Evolutionary conservation across 64 coral and sea anemone species (phyloP).

Genomic region (Cladopsammia gracilis): DNA sequence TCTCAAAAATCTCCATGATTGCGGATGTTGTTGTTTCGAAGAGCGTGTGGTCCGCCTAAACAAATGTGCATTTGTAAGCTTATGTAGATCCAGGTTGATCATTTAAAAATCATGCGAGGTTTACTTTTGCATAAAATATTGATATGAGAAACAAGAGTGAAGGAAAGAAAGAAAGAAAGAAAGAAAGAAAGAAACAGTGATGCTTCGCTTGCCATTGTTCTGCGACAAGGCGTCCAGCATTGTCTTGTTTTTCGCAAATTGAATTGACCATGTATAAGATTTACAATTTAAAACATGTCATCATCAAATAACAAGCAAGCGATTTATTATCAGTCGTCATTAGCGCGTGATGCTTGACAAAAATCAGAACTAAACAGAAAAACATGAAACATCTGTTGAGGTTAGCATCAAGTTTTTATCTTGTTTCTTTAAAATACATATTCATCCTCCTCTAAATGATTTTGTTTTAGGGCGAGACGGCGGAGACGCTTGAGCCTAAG

Average conservation of each 20-base stretch:
- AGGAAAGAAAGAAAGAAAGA: too few species aligned
- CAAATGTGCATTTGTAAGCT: neutral
- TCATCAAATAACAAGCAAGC: constrained; percentile 1
- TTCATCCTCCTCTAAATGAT: neutral
- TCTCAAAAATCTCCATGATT: neutral
- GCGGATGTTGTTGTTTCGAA: neutral
- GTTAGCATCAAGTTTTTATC: neutral
- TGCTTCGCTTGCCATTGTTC: too few species aligned
- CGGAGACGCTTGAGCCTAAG: too few species aligned
- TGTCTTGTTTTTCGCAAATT: neutral
- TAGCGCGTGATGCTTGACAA: constrained; percentile 10
- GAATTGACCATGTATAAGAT: neutral
- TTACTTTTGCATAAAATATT: too few species aligned
- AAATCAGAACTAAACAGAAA: neutral
- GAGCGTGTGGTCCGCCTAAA: neutral
- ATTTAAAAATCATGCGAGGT: too few species aligned
- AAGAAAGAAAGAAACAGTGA: too few species aligned
- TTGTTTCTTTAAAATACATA: neutral
- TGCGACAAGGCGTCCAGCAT: too few species aligned
- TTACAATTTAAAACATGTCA: neutral
- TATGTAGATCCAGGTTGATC: too few species aligned
- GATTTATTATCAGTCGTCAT: constrained; percentile 9
- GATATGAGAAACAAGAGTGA: too few species aligned
- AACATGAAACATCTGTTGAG: neutral
- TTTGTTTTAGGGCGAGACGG: too few species aligned